Base-by-base conservation (phyloP, 2,888 invertebrate genomes). In the Eupeodes luniger region DNA sequence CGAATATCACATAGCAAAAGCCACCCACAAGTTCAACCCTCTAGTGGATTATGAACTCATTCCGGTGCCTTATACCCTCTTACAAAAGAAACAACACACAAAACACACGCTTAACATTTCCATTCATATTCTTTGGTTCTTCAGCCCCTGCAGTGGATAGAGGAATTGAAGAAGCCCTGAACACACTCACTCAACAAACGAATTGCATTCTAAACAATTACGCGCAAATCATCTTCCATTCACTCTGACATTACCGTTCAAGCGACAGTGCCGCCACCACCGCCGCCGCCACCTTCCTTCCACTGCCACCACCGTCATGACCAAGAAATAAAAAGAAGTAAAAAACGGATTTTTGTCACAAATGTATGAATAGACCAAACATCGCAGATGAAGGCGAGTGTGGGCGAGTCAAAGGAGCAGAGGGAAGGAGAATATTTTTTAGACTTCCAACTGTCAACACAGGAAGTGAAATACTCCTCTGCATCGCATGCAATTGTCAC, bases 131-230 rank as follows among this genome's bases (percentile, higher is more conserved):
- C 69, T n/a, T 59, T 61, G 40, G 59, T 19, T 19, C 40, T 61
- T 66, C 12, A 59, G 64, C 40, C 62, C 19, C 47, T 27, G 27
- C 3, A 27, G 27, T 27, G 27, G 27, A 27, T 27, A 72, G 64
- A 55, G 78, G 57, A 5, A 9, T 5, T 40, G 40, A 40, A 7
- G 36, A 36, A 40, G 6, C 27, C 27, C 62, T 76, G 70, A 66
- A 61, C 47, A 59, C 72, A 59, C 57, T 53, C 80, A 84, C 66
- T 87, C 80, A 27, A 80, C 59, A 84, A 88, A 81, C 85, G 85
- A 85, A 84, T 88, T 85, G 88, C 88, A 88, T 88, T 85, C 88
- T 84, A 88, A 88, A 85, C 85, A 85, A 85, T 88, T 85, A 85
- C 84, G 88, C 88, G 88, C 88, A 88, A 84, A 85, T 88, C 81